Percentiles rank a stretch among this genome's conserved stretches.
Evolutionary conservation across 1,140 invertebrate genomes (phyloP).

Genomic region (Aporrectodea caliginosa): DNA sequence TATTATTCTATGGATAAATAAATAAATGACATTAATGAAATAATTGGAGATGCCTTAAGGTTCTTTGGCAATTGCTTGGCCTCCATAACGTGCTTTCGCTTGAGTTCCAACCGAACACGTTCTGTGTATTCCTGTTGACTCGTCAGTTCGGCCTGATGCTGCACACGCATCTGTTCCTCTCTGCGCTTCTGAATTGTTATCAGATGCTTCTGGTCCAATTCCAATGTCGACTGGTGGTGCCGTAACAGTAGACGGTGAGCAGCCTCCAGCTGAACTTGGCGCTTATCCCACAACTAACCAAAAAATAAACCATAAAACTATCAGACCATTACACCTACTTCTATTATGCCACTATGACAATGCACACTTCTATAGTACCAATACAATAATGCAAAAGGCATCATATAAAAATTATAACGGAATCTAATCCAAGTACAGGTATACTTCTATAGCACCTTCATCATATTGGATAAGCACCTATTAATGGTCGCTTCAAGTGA

Average conservation of each 20-base stretch:
- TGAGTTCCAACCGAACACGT: constrained; percentile 83
- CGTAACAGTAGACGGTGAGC: not conserved
- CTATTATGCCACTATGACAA: too few species aligned
- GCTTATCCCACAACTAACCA: not conserved
- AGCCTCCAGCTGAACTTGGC: not conserved
- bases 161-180: not conserved
- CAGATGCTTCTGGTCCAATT: not conserved
- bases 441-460: too few species aligned
- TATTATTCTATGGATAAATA: not conserved
- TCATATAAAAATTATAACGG: too few species aligned
- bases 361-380: too few species aligned
- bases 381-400: too few species aligned
- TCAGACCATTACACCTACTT: too few species aligned
- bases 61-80: constrained; percentile 98
- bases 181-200: not conserved
- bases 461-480: too few species aligned
- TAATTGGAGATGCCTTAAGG: constrained; percentile 70
- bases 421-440: too few species aligned
- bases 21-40: not conserved
- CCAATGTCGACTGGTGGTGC: not conserved
- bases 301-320: too few species aligned
- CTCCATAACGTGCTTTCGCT: constrained; percentile 95
- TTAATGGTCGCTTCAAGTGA: too few species aligned
- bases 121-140: constrained; percentile 97
- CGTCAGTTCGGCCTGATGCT: constrained; percentile 85